These are phyloP conservation scores for Papilio dardanus DNA, from an alignment of 1,140 invertebrate genomes.

Conservation along the genomic window DNA sequence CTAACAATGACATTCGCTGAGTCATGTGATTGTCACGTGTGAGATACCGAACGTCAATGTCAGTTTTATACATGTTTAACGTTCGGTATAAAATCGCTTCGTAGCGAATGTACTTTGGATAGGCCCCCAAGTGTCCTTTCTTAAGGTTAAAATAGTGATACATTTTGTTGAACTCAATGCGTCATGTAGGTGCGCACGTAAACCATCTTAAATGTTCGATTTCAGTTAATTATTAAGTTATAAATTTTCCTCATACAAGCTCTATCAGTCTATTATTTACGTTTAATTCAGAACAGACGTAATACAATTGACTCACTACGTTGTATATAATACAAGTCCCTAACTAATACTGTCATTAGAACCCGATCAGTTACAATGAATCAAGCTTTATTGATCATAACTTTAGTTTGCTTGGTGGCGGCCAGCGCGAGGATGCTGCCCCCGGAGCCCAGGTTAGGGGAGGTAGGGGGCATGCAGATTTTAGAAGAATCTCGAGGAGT, in stretches of 20 bases:
- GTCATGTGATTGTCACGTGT: too few relatives aligned
- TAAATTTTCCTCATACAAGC: not conserved
- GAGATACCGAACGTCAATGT: too few relatives aligned
- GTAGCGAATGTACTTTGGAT: too few relatives aligned
- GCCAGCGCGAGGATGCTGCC: slow-evolving; percentile 2
- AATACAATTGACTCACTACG: not conserved
- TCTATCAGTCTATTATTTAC: not conserved
- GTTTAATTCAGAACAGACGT: slow-evolving; percentile 3
- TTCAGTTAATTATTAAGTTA: not conserved
- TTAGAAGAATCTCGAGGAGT: not conserved
- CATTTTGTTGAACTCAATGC: too few relatives aligned
- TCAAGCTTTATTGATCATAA: not conserved
- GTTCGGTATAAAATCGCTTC: too few relatives aligned
- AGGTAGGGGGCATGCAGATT: not conserved
- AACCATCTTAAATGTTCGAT: not conserved
- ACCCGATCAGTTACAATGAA: not conserved
- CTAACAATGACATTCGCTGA: too few relatives aligned
- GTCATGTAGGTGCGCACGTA: not conserved
- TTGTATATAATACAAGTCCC: not conserved
- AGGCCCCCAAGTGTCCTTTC: too few relatives aligned
- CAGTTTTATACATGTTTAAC: too few relatives aligned
- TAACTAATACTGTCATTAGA: not conserved
- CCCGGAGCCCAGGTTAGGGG: not conserved
- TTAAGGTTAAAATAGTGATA: too few relatives aligned
- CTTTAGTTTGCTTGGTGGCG: not conserved